Base-by-base conservation (phyloP, 2,888 invertebrate species). In the Byasa hedistus region DNA sequence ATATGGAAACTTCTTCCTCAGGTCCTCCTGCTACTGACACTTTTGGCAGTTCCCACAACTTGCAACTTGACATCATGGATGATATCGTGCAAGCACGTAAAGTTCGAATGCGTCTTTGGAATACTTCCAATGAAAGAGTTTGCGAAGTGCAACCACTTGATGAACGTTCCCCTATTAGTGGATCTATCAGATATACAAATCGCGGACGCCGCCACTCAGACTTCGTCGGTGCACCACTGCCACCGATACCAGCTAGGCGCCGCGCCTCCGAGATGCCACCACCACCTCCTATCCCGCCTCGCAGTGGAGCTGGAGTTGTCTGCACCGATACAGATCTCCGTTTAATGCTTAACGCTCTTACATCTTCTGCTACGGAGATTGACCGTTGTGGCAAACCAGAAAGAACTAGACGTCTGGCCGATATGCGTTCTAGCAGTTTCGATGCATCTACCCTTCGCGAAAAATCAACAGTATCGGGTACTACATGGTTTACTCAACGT, bases 61-160 rank as follows among this genome's bases (percentile, higher is more conserved):
- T 97, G 10, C 96, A 96, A 80, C 87, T 97, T 75, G 97, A 97
- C 79, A 96, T 97, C 72, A 96, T 97, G 96, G 97, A 97, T 76
- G 96, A 97, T 79, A 97, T 97, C 69, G 95, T 96, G 19, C 95
- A 95, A 77, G 95, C 96, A 19, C 93, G 96, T 61, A 96, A 96
- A 92, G 94, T 96, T 0, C 94, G 96, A 69, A 94, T 97, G 94
- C 96, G 96, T 78, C 93, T 97, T 78, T 96, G 96, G 96, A 96
- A 95, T 70, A 96, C 96, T 1, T 95, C 96, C 68, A 96, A 93
- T 76, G 95, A 96, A 82, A 94, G 94, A 65, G 95, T 97, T 17
- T 96, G 96, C 80, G 97, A 97, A 82, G 95, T 97, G 27, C 96
- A 96, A 78, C 95, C 96, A 0, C 84, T 96, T 7, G 96, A 96